These are phyloP conservation scores for Gobio occitaniae DNA, from an alignment of 2,797 vertebrate species.

Conservation along the genomic window DNA sequence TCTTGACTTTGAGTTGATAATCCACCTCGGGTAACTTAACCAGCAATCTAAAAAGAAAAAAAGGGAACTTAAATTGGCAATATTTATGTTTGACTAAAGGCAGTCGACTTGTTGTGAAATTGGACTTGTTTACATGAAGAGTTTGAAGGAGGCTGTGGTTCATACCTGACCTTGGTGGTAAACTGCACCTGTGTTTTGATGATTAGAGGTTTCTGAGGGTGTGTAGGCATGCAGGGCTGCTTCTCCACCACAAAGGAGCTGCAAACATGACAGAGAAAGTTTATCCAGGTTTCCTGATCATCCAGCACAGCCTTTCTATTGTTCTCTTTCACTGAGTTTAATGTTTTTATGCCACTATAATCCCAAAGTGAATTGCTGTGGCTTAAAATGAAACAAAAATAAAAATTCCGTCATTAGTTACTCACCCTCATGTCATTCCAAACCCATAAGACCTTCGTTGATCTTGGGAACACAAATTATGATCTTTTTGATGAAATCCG, in stretches of 20 bases:
- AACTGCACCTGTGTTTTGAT: slow-evolving; percentile 97
- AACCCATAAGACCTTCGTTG: no score
- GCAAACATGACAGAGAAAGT: slow-evolving; percentile 40
- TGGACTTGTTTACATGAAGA: background rate
- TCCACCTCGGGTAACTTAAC: slow-evolving; percentile 96
- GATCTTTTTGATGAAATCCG: no score
- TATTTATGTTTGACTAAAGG: background rate
- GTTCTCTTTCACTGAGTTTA: background rate
- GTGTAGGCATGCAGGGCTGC: slow-evolving; percentile 97
- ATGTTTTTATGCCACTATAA: background rate
- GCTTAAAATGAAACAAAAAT: background rate
- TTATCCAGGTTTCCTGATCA: background rate
- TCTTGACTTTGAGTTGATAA: slow-evolving; percentile 97
- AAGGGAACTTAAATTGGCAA: background rate
- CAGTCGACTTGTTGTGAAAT: background rate
- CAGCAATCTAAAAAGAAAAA: slow-evolving; percentile 81
- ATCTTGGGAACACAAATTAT: no score
- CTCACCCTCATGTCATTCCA: no score
- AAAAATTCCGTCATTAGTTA: no score
- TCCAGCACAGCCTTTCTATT: background rate
- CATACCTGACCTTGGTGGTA: slow-evolving; percentile 95
- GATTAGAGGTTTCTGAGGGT: slow-evolving; percentile 94
- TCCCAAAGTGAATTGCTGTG: background rate
- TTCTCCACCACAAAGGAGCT: slow-evolving; percentile 97
- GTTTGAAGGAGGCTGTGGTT: background rate